phyloP scores from a whole-genome alignment of 1,140 invertebrate genomes.

The Polyergus mexicanus region DNA sequence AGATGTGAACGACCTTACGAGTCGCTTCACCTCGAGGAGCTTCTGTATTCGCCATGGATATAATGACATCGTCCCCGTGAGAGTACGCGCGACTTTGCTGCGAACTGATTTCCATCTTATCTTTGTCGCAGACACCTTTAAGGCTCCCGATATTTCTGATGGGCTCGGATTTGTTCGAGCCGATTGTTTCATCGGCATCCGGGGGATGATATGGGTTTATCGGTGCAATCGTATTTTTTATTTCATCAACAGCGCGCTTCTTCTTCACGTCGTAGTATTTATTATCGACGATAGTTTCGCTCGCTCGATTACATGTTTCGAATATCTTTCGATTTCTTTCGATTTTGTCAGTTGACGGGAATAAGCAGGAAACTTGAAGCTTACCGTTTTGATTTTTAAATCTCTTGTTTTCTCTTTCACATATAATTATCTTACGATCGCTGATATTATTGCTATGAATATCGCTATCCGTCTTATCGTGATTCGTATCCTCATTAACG shows the following conservation, averaged over 20 bases:
- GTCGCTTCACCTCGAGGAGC: background rate
- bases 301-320: background rate
- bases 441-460: background rate
- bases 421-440: background rate
- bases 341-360: background rate
- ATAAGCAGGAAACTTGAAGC: background rate
- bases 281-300: background rate
- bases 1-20: conserved; percentile 62
- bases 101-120: conserved; percentile 55
- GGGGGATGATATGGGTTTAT: background rate
- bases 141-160: background rate
- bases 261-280: background rate
- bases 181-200: conserved; percentile 34
- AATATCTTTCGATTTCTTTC: background rate
- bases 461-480: background rate
- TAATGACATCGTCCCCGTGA: conserved; percentile 41
- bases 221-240: conserved; percentile 7
- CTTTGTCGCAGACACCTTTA: conserved; percentile 32
- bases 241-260: background rate
- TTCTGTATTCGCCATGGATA: background rate
- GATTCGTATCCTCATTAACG: background rate
- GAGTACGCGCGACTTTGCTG: conserved; percentile 5
- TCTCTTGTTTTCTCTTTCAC: background rate
- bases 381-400: background rate
- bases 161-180: background rate